phyloP scores from a whole-genome alignment of 37 sponge, comb jelly and placozoan species.

The Aplysina aerophoba region DNA sequence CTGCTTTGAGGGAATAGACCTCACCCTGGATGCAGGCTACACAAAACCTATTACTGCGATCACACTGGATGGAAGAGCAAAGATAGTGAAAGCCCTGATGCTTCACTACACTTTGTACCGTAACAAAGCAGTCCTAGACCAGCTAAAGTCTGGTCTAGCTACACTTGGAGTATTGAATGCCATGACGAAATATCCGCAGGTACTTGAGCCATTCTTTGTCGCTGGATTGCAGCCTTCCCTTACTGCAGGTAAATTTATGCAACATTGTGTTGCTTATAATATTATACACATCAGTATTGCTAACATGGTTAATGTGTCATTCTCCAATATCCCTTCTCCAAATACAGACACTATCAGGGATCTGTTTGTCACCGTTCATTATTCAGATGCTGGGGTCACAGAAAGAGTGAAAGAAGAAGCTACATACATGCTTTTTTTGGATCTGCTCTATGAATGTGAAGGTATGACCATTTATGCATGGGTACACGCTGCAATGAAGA shows the following conservation, averaged over 20 bases:
- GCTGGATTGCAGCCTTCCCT: not conserved
- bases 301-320: no score
- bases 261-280: not conserved
- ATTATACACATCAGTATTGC: not conserved
- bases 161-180: not conserved
- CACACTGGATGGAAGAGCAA: not conserved
- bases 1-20: not conserved
- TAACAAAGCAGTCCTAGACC: slow-evolving; percentile 3
- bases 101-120: not conserved
- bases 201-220: not conserved
- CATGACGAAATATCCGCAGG: not conserved
- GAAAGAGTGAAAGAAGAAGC: slow-evolving; percentile 15
- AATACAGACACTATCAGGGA: not conserved
- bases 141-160: not conserved
- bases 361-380: not conserved
- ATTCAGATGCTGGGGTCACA: not conserved
- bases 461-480: no score
- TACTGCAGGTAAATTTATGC: slow-evolving; percentile 3
- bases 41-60: not conserved
- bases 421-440: slow-evolving; percentile 19
- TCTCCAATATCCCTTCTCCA: not conserved
- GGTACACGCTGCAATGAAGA: no score
- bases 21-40: slow-evolving; percentile 17
- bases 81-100: not conserved
- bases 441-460: slow-evolving; percentile 12